Percentiles rank a stretch among this genome's conserved stretches.
Conservation (phyloP, 2,113 vertebrate species). For the Aphyosemion australe region DNA sequence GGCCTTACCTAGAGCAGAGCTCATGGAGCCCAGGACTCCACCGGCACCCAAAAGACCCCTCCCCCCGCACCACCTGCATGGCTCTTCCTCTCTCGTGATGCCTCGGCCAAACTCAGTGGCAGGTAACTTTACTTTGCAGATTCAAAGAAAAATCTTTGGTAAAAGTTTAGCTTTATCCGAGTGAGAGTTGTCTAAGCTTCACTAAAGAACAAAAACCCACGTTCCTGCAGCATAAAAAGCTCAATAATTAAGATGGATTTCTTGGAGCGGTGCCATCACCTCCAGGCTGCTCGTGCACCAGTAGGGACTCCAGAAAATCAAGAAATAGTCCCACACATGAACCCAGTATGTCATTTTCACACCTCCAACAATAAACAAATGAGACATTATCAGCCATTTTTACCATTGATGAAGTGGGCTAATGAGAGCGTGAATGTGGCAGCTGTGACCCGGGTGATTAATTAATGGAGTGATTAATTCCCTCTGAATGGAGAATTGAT, state of each 20-base stretch:
- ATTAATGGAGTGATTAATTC: constrained; percentile 54
- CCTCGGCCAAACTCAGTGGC: constrained; percentile 98
- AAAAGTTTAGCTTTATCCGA: no score
- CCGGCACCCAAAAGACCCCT: constrained; percentile 75
- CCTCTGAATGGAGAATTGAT: constrained; percentile 58
- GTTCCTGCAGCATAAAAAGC: neutral
- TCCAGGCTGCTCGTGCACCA: constrained; percentile 17
- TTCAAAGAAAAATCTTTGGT: no score
- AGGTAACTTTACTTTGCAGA: constrained; percentile 78
- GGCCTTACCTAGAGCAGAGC: constrained; percentile 49
- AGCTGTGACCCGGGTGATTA: constrained; percentile 55
- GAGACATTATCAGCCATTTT: constrained; percentile 29
- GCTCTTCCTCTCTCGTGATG: constrained; percentile 86
- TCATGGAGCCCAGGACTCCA: constrained; percentile 67
- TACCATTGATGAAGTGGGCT: constrained; percentile 43
- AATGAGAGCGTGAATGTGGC: constrained; percentile 56
- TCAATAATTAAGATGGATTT: constrained; percentile 21
- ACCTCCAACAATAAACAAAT: constrained; percentile 25
- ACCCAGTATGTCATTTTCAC: constrained; percentile 11
- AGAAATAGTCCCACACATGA: constrained; percentile 6
- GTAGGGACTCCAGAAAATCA: neutral
- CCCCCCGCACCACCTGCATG: constrained; percentile 79
- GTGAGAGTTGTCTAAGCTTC: no score
- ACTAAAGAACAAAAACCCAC: no score
- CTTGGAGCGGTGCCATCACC: constrained; percentile 13